Conservation (phyloP, 1,140 invertebrate species). For the Intoshia linei region DNA sequence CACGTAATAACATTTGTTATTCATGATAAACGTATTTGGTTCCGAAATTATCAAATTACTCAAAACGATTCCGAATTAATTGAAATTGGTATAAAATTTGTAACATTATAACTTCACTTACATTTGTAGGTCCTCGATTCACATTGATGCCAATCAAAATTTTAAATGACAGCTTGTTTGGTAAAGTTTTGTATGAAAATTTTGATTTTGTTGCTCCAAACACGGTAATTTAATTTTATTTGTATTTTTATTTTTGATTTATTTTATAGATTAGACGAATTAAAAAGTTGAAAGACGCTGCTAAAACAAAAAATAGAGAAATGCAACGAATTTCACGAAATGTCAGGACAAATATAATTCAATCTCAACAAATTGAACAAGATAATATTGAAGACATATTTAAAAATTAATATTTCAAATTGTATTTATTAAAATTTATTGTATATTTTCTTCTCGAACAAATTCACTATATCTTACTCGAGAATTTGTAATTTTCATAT, state of each 20-base stretch:
- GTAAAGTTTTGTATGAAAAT: constrained; percentile 64
- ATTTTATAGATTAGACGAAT: background rate
- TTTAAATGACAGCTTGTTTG: constrained; percentile 72
- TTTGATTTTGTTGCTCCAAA: constrained; percentile 58
- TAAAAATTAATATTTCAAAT: background rate
- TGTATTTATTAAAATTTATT: background rate
- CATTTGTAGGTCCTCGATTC: constrained; percentile 43
- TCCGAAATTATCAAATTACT: constrained; percentile 83
- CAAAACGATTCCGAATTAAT: constrained; percentile 66
- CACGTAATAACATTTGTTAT: constrained; percentile 71
- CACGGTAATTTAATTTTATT: constrained; percentile 25
- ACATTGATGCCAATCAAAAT: constrained; percentile 67
- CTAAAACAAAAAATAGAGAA: background rate
- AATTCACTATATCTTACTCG: no score
- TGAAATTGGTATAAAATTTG: constrained; percentile 40
- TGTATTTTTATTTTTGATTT: background rate
- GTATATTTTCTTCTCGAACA: no score
- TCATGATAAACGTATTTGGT: constrained; percentile 77
- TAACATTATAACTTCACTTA: background rate
- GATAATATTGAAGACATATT: background rate
- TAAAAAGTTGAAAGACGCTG: background rate
- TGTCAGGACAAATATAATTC: background rate
- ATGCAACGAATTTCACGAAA: background rate
- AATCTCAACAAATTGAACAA: background rate
- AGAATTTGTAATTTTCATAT: no score